Evolutionary conservation across 2,113 vertebrate species (phyloP), one percentile per base, ranked within the genome.

Genomic region (Callospermophilus lateralis): DNA sequence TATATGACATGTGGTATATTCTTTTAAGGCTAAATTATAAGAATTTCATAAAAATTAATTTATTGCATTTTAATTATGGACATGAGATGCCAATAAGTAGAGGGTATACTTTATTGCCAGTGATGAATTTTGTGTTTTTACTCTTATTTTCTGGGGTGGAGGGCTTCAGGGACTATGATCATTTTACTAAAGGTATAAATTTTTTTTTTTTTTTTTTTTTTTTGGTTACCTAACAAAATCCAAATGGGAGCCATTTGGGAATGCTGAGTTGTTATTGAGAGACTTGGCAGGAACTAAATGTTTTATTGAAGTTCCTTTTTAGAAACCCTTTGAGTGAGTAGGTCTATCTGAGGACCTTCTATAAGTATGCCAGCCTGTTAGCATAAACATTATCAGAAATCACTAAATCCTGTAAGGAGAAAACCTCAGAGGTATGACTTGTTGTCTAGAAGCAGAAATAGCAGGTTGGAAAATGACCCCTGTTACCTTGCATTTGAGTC

Each of bases 31-130:
- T 72, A 26, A 88, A 79, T 72, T 95, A 78, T 19, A 93, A 92
- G 55, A 48, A 83, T 61, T 85, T 96, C 28, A 37, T 94, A 84
- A 58, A 58, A 95, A 48, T 63, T 9, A 80, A 42, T n/a, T 68
- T 90, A 55, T 68, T 83, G 20, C 48, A 37, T 53, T 94, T 92
- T 83, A 74, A 85, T 93, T 96, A 95, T 96, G 88, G 67, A 92
- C 32, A 6, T 74, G 61, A 81, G 42, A 73, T 88, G 22, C 16
- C 77, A 83, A 87, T 84, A 92, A 86, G n/a, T 58, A 86, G 20
- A 86, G 9, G 22, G 24, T 72, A 30, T 84, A 45, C 3, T 83
- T 84, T 55, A 42, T 89, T 95, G 13, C 84, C 17, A 8, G 61
- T 53, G 19, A 65, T 94, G 83, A 73, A 32, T 94, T 94, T 94